phyloP scores from a whole-genome alignment of 2,888 invertebrate species.

The Plusia festucae region DNA sequence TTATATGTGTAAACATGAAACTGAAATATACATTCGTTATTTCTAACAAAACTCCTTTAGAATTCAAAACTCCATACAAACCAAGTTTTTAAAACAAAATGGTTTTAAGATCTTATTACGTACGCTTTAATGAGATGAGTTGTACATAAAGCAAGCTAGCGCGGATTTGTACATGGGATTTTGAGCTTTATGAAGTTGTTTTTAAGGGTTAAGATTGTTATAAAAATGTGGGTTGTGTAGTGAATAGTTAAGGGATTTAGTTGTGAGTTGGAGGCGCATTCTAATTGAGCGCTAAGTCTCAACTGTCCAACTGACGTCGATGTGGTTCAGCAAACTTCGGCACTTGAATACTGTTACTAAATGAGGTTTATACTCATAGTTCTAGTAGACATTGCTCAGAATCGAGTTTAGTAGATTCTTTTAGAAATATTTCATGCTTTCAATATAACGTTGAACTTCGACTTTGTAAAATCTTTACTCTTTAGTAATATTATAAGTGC shows the following conservation, averaged over 20 bases:
- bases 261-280: constrained; percentile 12
- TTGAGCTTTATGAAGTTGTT: not conserved
- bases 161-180: not conserved
- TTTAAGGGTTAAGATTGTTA: not conserved
- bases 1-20: not conserved
- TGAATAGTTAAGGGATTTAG: constrained; percentile 11
- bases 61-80: constrained; percentile 9
- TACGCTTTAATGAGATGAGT: constrained; percentile 12
- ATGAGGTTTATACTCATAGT: not conserved
- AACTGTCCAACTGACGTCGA: constrained; percentile 18
- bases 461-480: too few relatives aligned
- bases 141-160: not conserved
- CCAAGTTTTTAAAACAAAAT: not conserved
- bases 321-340: not conserved
- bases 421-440: too few relatives aligned
- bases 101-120: constrained; percentile 7
- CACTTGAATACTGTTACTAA: constrained; percentile 6
- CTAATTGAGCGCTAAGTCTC: constrained; percentile 22
- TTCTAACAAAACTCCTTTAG: constrained; percentile 4
- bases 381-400: not conserved
- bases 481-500: too few relatives aligned
- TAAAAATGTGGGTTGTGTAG: not conserved
- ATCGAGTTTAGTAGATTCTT: not conserved
- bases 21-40: constrained; percentile 6
- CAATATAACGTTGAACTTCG: too few relatives aligned